Percentiles rank a stretch among this genome's conserved stretches.
Evolutionary conservation across 1,140 invertebrate genomes (phyloP).

Genomic region (Asbolus verrucosus): DNA sequence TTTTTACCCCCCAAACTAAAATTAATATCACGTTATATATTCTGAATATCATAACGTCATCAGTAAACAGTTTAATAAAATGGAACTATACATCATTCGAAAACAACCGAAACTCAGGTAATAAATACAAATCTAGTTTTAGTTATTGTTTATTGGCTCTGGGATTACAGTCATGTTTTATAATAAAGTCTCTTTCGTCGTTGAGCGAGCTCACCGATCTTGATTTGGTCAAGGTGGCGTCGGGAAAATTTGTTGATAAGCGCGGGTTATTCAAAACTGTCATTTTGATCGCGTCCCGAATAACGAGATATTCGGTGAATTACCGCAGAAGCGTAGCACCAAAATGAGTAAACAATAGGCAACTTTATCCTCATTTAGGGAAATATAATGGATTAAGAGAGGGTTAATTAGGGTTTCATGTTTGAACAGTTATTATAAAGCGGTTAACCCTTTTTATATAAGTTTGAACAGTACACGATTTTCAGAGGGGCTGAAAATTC

Average conservation of each 20-base stretch:
- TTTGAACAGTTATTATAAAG: conserved; percentile 39
- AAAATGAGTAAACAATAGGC: conserved; percentile 32
- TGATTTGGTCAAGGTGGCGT: not conserved
- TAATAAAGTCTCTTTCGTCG: not conserved
- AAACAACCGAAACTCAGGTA: not conserved
- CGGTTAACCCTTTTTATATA: conserved; percentile 34
- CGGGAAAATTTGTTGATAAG: not conserved
- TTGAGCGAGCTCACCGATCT: not conserved
- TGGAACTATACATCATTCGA: conserved; percentile 13
- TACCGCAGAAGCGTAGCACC: no score
- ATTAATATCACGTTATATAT: conserved; percentile 14
- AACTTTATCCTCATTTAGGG: conserved; percentile 33
- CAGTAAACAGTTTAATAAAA: conserved; percentile 32
- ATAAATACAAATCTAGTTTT: conserved; percentile 17
- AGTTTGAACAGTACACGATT: conserved; percentile 5
- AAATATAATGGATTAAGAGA: conserved; percentile 36
- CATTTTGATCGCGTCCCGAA: no score
- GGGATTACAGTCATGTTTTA: not conserved
- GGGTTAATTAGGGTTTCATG: conserved; percentile 34
- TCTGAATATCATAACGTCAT: not conserved
- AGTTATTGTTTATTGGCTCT: conserved; percentile 12
- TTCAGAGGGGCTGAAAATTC: conserved; percentile 3
- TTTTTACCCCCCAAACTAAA: conserved; percentile 1
- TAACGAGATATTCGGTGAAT: no score
- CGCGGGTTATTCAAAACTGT: no score